A percentile compares a stretch with the other conserved stretches of the same genome.
Conservation (phyloP, 2,797 vertebrate genomes). For the Clarias laeviceps region DNA sequence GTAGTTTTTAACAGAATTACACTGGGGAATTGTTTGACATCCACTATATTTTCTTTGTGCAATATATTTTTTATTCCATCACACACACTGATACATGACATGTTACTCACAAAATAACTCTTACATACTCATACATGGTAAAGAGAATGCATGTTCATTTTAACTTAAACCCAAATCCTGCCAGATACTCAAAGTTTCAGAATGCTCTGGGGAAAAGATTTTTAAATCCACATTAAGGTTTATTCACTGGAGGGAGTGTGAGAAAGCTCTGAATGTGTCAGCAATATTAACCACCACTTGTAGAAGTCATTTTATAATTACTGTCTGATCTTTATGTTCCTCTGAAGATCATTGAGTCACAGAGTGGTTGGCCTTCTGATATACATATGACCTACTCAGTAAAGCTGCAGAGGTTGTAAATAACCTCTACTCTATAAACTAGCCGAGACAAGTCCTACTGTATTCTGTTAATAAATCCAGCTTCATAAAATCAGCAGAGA, state of each 20-base stretch:
- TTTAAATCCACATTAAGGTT: constrained; percentile 31
- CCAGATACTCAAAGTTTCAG: constrained; percentile 22
- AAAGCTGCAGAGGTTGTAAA: constrained; percentile 31
- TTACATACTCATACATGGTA: not conserved
- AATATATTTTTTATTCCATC: not conserved
- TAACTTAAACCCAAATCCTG: not conserved
- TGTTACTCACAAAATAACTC: constrained; percentile 6
- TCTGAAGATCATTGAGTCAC: constrained; percentile 33
- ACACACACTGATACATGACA: constrained; percentile 14
- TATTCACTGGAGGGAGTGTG: constrained; percentile 25
- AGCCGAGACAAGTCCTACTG: constrained; percentile 7
- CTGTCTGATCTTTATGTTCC: constrained; percentile 38
- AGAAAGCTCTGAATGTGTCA: constrained; percentile 12
- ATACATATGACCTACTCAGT: constrained; percentile 24
- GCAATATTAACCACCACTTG: constrained; percentile 38
- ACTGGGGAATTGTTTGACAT: not conserved
- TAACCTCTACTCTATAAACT: constrained; percentile 28
- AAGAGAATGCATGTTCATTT: not conserved
- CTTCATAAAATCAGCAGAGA: constrained; percentile 21
- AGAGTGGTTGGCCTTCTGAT: constrained; percentile 18
- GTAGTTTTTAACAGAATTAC: not conserved
- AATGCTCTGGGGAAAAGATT: constrained; percentile 14
- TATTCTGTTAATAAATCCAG: constrained; percentile 26
- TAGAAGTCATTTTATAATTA: constrained; percentile 44
- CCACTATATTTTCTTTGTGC: not conserved